Base-by-base conservation (phyloP, 2,797 vertebrate species). In the Pterois miles region DNA sequence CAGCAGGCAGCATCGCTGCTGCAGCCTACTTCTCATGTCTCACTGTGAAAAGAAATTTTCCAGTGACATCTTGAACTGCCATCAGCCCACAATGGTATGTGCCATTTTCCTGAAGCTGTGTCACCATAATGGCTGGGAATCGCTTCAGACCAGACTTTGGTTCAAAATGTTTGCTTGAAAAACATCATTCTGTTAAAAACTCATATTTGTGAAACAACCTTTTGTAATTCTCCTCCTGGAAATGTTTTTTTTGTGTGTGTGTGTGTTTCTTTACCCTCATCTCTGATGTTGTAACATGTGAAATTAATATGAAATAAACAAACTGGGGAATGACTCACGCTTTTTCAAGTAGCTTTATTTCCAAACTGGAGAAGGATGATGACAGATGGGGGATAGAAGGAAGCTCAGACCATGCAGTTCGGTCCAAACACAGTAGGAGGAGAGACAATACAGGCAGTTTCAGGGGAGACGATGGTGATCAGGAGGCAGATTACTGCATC, bases 271-370 rank as follows among this genome's bases (percentile, higher is more conserved):
- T 46, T 18, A 16, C 34, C 27, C 29, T 31, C 18, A 9, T 63
- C 36, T 33, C 27, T 65, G 34, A 80, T 57, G 56, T 59, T 71
- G n/a, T 57, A 58, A 75, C 31, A 57, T 63, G 38, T 76, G 62
- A 64, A 81, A 81, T 66, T 38, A 40, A 62, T 33, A 78, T 67
- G 31, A 88, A 88, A 92, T 43, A 73, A 84, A 80, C 0, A 4
- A 80, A 87, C 18, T 20, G 13, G 71, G 68, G 38, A 86, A 69
- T 52, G 76, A 87, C 53, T 85, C 71, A 62, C 88, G 80, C 78
- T 83, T 91, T 92, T 90, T 90, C 86, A 89, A 90, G 81, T 88
- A 79, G 90, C 91, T 95, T 96, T 96, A 95, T 96, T 95, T 94
- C 82, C 82, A 90, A 93, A 94, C 88, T 87, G 91, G 77, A 88